A percentile compares a stretch with the other conserved stretches of the same genome.
Evolutionary conservation across 2,113 vertebrate species (phyloP).

Genomic region (Paralichthys olivaceus): DNA sequence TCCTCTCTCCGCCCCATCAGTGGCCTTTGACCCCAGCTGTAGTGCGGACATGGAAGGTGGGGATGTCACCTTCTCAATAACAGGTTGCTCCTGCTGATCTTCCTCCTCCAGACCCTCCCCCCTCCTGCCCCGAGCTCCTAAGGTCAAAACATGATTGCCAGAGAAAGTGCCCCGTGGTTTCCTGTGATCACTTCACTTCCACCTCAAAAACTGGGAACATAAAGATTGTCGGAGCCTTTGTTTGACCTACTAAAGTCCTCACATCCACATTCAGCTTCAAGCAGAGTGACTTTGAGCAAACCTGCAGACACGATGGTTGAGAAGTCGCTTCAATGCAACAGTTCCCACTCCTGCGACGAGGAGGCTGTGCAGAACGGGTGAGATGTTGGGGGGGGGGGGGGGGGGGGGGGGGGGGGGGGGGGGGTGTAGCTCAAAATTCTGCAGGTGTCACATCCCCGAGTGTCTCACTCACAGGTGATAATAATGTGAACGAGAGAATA

Average conservation of each 20-base stretch:
- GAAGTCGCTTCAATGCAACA: neutral
- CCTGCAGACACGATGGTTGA: neutral
- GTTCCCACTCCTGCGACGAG: neutral
- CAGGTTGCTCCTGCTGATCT: conserved; percentile 48
- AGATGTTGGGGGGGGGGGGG: neutral
- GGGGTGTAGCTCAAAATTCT: neutral
- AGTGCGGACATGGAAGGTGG: conserved; percentile 53
- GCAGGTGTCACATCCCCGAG: conserved; percentile 5
- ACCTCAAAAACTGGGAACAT: neutral
- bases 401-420: no score
- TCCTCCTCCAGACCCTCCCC: conserved; percentile 53
- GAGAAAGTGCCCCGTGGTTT: conserved; percentile 4
- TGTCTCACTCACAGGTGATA: conserved; percentile 10
- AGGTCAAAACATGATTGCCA: conserved; percentile 52
- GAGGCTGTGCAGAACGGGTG: neutral
- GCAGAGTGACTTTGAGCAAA: neutral
- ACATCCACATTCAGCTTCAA: neutral
- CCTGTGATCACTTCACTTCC: conserved; percentile 16
- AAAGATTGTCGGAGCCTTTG: neutral
- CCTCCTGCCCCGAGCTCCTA: conserved; percentile 33
- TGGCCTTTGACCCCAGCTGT: conserved; percentile 51
- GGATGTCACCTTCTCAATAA: conserved; percentile 55
- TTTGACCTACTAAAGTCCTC: neutral
- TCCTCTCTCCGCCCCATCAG: conserved; percentile 33
- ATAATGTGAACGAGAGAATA: neutral